Evolutionary conservation across 2,797 vertebrate genomes (phyloP), one percentile per base, ranked within the genome.

Genomic region (Florisuga fusca): DNA sequence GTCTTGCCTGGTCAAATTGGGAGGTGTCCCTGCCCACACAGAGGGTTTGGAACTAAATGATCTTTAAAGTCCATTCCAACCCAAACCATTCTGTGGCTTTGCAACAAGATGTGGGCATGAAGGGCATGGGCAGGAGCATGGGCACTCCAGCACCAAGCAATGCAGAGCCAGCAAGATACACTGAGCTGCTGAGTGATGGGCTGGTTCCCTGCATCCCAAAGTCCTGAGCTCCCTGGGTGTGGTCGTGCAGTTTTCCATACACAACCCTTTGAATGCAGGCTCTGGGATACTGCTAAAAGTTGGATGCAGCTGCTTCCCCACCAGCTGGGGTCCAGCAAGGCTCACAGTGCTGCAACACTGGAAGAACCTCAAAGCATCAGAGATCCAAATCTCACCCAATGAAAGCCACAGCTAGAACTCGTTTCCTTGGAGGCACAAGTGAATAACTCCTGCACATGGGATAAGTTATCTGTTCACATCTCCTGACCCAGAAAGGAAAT

Each of bases 401-500:
- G 4, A 4, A 57, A 82, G 15, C 17, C 46, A 10, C 33, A 51
- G 31, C 31, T 71, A 55, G 43, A 89, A 12, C 54, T 50, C 34
- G 2, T 41, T 79, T 81, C 80, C 67, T 59, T 34, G 29, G 31
- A 67, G 75, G 45, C 17, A 63, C 27, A 50, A 91, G 43, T 73
- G 78, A 89, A 10, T 53, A 84, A 62, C 22, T 90, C 23, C 48
- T 67, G 41, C n/a, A 10, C 2, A 0, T 7, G 53, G 67, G 25
- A 34, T 2, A 33, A 67, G 12, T 73, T 59, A 71, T 19, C 38
- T 53, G 50, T 57, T 80, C 61, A 2, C 17, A 7, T 8, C 75
- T 67, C 57, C 76, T 71, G 36, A 46, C n/a, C 21, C 58, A 78
- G 64, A 31, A 67, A 57, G 82, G 83, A 93, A 86, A 61, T 33